These are phyloP conservation scores for Toxonevra muliebris DNA, from an alignment of 2,888 invertebrate species.

Conservation along the genomic window DNA sequence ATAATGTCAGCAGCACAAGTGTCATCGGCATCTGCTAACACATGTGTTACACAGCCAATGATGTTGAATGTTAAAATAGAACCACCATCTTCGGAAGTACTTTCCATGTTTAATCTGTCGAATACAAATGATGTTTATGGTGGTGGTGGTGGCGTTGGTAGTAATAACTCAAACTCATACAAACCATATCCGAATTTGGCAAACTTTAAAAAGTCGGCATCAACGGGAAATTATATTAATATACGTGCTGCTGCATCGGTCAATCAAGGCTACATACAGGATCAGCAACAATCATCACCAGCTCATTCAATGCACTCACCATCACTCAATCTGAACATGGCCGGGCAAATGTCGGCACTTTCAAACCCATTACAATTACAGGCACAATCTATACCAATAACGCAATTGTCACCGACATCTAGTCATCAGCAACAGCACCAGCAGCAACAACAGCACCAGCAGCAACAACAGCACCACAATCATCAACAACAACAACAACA, in stretches of 20 bases:
- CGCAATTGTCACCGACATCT: slow-evolving; percentile 36
- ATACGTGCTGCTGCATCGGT: slow-evolving; percentile 42
- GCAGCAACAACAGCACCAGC: slow-evolving; percentile 42
- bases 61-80: slow-evolving; percentile 58
- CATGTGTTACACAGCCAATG: slow-evolving; percentile 16
- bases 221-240: slow-evolving; percentile 59
- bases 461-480: slow-evolving; percentile 48
- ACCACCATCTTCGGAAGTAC: slow-evolving; percentile 51
- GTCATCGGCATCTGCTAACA: not conserved
- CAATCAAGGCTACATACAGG: slow-evolving; percentile 37
- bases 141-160: slow-evolving; percentile 21
- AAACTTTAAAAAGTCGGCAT: slow-evolving; percentile 59
- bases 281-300: slow-evolving; percentile 33
- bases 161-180: slow-evolving; percentile 46
- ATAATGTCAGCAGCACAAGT: slow-evolving; percentile 1
- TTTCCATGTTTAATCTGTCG: slow-evolving; percentile 49
- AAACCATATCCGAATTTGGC: slow-evolving; percentile 55
- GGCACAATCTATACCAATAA: slow-evolving; percentile 3
- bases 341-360: slow-evolving; percentile 35
- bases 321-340: slow-evolving; percentile 40
- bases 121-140: slow-evolving; percentile 42
- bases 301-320: slow-evolving; percentile 46
- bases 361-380: slow-evolving; percentile 34
- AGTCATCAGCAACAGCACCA: slow-evolving; percentile 46
- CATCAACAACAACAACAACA: slow-evolving; percentile 43